Conservation (phyloP, 2,113 vertebrate species). For the Salvelinus sp. region DNA sequence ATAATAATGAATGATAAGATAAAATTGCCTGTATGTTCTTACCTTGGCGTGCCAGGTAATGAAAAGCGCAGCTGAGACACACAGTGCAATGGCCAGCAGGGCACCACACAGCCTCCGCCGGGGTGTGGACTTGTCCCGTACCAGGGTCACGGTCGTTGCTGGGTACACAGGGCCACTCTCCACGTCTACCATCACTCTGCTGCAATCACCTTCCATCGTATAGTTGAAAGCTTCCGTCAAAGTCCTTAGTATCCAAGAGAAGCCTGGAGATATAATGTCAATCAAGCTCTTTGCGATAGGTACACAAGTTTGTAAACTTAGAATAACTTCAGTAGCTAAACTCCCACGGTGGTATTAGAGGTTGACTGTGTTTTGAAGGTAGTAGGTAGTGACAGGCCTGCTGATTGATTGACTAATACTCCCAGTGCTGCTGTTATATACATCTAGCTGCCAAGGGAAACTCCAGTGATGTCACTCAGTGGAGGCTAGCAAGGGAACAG, state of each 20-base stretch:
- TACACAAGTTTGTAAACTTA: neutral
- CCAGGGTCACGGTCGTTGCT: constrained; percentile 7
- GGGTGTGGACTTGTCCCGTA: neutral
- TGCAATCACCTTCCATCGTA: constrained; percentile 51
- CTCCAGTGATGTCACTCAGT: constrained; percentile 71
- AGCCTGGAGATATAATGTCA: neutral
- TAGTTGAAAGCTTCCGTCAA: neutral
- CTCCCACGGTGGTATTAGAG: neutral
- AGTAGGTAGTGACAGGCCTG: neutral
- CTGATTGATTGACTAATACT: constrained; percentile 6
- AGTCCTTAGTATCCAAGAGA: neutral
- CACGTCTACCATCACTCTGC: constrained; percentile 24
- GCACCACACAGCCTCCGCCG: constrained; percentile 24
- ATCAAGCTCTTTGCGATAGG: neutral
- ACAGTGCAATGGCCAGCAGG: constrained; percentile 50
- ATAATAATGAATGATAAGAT: no score
- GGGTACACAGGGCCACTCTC: constrained; percentile 5
- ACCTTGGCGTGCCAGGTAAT: constrained; percentile 52
- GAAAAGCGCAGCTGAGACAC: constrained; percentile 39
- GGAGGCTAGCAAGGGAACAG: constrained; percentile 39
- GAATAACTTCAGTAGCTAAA: neutral
- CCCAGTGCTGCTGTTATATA: constrained; percentile 6
- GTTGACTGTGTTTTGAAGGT: neutral
- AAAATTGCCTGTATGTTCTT: neutral
- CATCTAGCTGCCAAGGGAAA: constrained; percentile 50